A percentile compares a stretch with the other conserved stretches of the same genome.
phyloP scores from a whole-genome alignment of 2,113 vertebrate species.

The Saccopteryx leptura region DNA sequence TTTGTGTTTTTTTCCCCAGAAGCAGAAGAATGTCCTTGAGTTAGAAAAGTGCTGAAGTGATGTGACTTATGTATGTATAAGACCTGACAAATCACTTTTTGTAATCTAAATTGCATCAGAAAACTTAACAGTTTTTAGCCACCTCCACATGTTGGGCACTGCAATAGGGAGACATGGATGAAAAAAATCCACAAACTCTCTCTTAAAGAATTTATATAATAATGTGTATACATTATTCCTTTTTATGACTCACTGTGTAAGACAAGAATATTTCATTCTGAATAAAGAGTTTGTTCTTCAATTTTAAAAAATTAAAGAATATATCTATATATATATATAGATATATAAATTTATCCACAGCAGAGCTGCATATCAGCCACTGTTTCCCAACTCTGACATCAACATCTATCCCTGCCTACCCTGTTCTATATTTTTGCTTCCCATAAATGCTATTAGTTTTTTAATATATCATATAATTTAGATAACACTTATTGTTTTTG shows the following conservation, averaged over 20 bases:
- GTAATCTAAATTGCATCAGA: conserved; percentile 14
- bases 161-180: neutral
- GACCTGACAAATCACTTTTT: neutral
- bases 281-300: too few relatives aligned
- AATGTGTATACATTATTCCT: too few relatives aligned
- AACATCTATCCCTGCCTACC: neutral
- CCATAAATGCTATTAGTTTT: neutral
- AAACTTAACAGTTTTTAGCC: neutral
- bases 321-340: neutral
- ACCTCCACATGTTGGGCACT: neutral
- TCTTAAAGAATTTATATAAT: neutral
- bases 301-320: too few relatives aligned
- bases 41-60: neutral
- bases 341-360: neutral
- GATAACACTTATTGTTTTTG: neutral
- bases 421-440: neutral
- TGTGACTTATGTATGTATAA: neutral
- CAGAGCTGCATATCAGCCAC: neutral
- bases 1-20: conserved; percentile 59
- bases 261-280: too few relatives aligned
- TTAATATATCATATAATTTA: neutral
- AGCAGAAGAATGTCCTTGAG: conserved; percentile 38
- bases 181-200: neutral
- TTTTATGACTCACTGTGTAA: too few relatives aligned
- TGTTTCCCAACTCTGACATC: neutral